Evolutionary conservation across 2,888 invertebrate genomes (phyloP).

Genomic region (Clepsis dumicolana): DNA sequence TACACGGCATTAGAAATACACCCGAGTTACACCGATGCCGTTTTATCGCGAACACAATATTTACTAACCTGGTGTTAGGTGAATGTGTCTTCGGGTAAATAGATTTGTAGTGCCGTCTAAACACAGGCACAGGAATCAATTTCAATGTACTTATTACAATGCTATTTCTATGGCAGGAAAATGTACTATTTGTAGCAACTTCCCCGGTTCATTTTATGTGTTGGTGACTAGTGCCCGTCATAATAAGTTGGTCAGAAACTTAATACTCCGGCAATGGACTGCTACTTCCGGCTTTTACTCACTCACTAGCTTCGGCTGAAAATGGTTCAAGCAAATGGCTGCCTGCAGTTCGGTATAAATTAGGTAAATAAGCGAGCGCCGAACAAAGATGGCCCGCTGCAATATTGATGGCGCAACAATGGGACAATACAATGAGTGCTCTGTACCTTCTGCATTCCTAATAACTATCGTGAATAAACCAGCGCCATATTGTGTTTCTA

Average conservation of each 20-base stretch:
- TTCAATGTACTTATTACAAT: too few species aligned
- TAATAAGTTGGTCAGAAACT: background rate
- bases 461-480: conserved; percentile 10
- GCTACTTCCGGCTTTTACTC: background rate
- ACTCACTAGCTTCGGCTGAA: background rate
- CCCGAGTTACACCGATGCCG: background rate
- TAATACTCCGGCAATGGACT: background rate
- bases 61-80: background rate
- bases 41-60: background rate
- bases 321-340: conserved; percentile 28
- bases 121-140: background rate
- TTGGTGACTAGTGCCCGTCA: background rate
- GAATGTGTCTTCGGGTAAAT: background rate
- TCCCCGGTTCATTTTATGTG: background rate
- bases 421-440: conserved; percentile 37
- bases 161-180: background rate
- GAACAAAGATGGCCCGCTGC: conserved; percentile 44
- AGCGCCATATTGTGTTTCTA: background rate
- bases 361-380: conserved; percentile 44
- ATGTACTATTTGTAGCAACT: background rate
- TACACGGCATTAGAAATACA: conserved; percentile 3
- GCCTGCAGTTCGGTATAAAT: conserved; percentile 18
- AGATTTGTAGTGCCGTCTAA: background rate
- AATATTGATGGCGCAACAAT: conserved; percentile 46
- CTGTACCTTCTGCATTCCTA: conserved; percentile 28